Evolutionary conservation across 92 coral and sea anemone genomes (phyloP).

Genomic region (Umimayanthus chanpuru): DNA sequence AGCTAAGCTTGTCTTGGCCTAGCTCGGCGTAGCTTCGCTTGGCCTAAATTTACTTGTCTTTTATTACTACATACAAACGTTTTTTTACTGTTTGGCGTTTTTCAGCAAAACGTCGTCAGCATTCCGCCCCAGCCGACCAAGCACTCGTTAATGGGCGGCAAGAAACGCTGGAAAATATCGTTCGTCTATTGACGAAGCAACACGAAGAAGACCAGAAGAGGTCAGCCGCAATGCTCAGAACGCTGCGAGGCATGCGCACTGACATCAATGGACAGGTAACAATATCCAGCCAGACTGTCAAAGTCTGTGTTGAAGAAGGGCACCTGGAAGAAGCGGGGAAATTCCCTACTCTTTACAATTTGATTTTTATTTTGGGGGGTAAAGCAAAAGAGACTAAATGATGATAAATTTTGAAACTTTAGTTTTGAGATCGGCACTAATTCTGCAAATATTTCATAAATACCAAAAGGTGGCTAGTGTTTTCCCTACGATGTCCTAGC

Average conservation of each 20-base stretch:
- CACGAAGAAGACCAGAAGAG: conserved; percentile 21
- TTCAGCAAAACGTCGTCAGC: conserved; percentile 10
- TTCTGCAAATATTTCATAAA: neutral
- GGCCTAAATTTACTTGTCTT: too few relatives aligned
- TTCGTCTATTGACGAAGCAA: conserved; percentile 15
- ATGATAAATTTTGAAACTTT: too few relatives aligned
- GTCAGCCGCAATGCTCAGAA: neutral
- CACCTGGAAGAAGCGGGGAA: neutral
- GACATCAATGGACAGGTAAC: conserved; percentile 41
- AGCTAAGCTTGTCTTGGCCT: too few relatives aligned
- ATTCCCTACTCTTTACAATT: neutral
- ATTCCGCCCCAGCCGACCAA: neutral
- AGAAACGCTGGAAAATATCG: conserved; percentile 27
- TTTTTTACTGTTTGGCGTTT: neutral
- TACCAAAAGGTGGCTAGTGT: neutral
- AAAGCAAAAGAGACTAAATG: neutral
- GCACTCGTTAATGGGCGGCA: conserved; percentile 9
- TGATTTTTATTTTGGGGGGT: neutral
- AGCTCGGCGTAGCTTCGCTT: too few relatives aligned
- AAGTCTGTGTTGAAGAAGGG: neutral
- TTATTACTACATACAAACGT: too few relatives aligned
- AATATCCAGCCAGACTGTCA: neutral
- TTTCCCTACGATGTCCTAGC: neutral
- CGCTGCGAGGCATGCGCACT: conserved; percentile 21
- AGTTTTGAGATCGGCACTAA: neutral